Evolutionary conservation across 2,797 vertebrate species (phyloP), one percentile per base, ranked within the genome.

Genomic region (Heteromormyrus szaboi): DNA sequence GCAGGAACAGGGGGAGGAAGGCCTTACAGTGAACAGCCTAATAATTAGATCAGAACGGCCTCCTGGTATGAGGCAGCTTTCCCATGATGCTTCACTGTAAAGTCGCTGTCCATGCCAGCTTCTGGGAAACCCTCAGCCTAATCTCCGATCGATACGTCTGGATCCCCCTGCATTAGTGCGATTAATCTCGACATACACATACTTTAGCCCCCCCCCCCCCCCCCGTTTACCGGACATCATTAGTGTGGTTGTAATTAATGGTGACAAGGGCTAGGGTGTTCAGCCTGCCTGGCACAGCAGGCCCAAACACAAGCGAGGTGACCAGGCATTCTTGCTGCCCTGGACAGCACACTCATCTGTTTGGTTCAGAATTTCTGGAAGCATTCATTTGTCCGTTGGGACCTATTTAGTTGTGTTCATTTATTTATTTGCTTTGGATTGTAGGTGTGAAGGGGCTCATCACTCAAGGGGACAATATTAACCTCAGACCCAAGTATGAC

Each of bases 151-250:
- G 68, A 93, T 91, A 88, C 88, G 86, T 89, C 89, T 6, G 25
- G 85, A 89, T 91, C 88, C 90, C 89, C 89, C 85, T 90, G 87
- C 90, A 89, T 87, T 87, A 72, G 44, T 89, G 89, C 91, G 91
- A 92, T 93, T 90, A 90, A 92, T 91, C 88, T 89, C 86, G 59
- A 88, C 65, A 89, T 46, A 86, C 85, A 87, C 68, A 84, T 86
- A 46, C n/a, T 17, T 88, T 50, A 81, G 88, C 89, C 19, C 48
- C 59, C 88, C 4, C 33, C 12, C 85, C 9, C 50, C 4, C 25
- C 41, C 53, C 79, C 19, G 5, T 51, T 72, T 89, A 76, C 62
- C 12, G 56, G 46, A 48, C 83, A 72, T 86, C 62, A 86, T 86
- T 86, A 54, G 59, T 62, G 84, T 62, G 46, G 51, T 76, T 51